These are phyloP conservation scores for Rhabdomys pumilio DNA, from an alignment of 2,797 vertebrate genomes.

Conservation along the genomic window DNA sequence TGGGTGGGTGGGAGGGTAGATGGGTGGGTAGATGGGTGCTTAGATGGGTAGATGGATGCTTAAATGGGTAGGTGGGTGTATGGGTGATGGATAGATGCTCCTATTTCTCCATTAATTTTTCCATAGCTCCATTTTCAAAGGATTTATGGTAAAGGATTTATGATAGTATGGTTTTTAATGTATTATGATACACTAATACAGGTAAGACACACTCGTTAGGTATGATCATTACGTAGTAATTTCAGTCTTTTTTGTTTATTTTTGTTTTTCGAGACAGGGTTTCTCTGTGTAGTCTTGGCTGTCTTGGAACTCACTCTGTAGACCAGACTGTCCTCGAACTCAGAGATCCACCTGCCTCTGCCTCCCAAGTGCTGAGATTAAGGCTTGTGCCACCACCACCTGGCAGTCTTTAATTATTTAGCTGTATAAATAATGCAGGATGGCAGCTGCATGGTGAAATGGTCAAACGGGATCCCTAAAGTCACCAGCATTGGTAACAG, in stretches of 20 bases:
- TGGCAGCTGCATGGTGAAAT: background rate
- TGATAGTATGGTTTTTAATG: too few species aligned
- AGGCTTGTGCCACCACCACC: background rate
- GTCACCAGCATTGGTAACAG: background rate
- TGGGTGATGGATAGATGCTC: background rate
- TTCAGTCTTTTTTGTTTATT: background rate
- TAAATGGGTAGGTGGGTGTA: background rate
- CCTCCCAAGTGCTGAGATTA: background rate
- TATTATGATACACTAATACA: background rate
- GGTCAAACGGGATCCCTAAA: background rate
- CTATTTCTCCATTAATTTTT: background rate
- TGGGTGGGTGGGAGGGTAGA: background rate
- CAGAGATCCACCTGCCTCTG: background rate
- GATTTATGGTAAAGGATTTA: background rate
- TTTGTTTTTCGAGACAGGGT: background rate
- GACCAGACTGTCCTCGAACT: background rate
- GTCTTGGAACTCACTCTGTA: background rate
- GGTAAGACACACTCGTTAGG: background rate
- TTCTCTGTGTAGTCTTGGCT: background rate
- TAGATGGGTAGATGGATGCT: background rate
- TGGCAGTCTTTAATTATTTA: background rate
- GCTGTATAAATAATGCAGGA: background rate
- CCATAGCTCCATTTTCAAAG: conserved; percentile 7
- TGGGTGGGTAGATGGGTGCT: background rate
- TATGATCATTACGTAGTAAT: background rate